A percentile compares a stretch with the other conserved stretches of the same genome.
Conservation (phyloP, 2,797 vertebrate genomes). For the Thaleichthys pacificus region DNA sequence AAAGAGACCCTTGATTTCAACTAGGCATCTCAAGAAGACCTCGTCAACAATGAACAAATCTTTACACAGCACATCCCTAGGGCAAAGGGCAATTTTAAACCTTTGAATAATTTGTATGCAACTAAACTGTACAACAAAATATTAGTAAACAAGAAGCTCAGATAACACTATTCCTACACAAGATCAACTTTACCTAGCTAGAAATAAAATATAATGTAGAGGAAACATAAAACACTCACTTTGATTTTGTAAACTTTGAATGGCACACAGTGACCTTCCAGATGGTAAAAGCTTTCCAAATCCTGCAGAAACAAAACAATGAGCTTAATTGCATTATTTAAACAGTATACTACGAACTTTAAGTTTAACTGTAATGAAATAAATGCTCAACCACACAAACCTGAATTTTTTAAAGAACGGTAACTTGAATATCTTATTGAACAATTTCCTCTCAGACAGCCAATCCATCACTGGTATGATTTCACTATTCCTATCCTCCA, state of each 20-base stretch:
- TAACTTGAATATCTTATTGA: slow-evolving; percentile 48
- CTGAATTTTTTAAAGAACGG: slow-evolving; percentile 65
- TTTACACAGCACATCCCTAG: slow-evolving; percentile 48
- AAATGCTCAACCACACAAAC: slow-evolving; percentile 29
- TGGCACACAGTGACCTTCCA: slow-evolving; percentile 63
- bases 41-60: slow-evolving; percentile 62
- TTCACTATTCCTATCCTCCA: slow-evolving; percentile 43
- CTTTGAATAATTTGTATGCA: too few relatives aligned
- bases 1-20: slow-evolving; percentile 58
- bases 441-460: slow-evolving; percentile 62
- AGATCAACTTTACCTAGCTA: neutral
- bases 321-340: neutral
- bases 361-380: neutral
- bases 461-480: slow-evolving; percentile 53
- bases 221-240: slow-evolving; percentile 32
- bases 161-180: neutral
- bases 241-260: slow-evolving; percentile 53
- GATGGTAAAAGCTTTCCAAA: slow-evolving; percentile 64
- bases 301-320: slow-evolving; percentile 43
- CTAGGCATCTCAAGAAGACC: slow-evolving; percentile 58
- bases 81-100: slow-evolving; percentile 8
- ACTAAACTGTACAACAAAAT: too few relatives aligned
- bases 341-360: neutral
- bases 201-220: neutral
- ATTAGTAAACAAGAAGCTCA: neutral